Conservation (phyloP, 92 coral and sea anemone species). For the Phenganax subtilis region DNA sequence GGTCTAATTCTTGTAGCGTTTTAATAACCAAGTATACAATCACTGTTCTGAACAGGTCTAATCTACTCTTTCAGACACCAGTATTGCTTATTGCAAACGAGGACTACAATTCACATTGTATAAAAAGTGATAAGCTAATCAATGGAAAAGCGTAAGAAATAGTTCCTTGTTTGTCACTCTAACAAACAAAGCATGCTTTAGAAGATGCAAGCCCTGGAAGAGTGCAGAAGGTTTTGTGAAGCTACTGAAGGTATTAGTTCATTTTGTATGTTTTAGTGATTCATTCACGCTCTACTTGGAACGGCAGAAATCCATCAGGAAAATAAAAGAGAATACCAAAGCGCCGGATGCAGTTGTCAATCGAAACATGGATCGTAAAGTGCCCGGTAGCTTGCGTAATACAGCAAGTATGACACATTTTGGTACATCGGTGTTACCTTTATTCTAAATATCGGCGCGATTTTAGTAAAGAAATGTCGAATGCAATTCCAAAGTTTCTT, state of each 20-base stretch:
- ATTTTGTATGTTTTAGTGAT: neutral
- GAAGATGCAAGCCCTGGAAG: neutral
- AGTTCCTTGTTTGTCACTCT: too few relatives aligned
- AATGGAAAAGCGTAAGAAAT: neutral
- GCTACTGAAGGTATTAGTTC: neutral
- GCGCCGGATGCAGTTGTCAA: neutral
- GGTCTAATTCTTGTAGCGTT: too few relatives aligned
- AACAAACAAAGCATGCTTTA: too few relatives aligned
- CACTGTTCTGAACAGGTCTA: neutral
- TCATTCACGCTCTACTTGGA: neutral
- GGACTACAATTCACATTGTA: neutral
- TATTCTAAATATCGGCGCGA: too few relatives aligned
- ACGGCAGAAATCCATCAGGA: constrained; percentile 16
- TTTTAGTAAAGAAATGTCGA: too few relatives aligned
- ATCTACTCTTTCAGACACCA: constrained; percentile 26
- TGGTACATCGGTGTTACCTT: neutral
- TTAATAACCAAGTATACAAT: neutral
- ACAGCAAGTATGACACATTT: neutral
- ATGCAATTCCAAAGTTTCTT: too few relatives aligned
- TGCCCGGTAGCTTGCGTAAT: neutral
- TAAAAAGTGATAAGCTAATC: neutral
- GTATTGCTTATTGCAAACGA: constrained; percentile 11
- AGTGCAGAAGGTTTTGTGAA: neutral
- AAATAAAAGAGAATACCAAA: constrained; percentile 18
- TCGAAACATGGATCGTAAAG: neutral